Percentiles rank a stretch among this genome's conserved stretches.
phyloP scores from a whole-genome alignment of 2,888 invertebrate species.

The Tenthredo amoena region DNA sequence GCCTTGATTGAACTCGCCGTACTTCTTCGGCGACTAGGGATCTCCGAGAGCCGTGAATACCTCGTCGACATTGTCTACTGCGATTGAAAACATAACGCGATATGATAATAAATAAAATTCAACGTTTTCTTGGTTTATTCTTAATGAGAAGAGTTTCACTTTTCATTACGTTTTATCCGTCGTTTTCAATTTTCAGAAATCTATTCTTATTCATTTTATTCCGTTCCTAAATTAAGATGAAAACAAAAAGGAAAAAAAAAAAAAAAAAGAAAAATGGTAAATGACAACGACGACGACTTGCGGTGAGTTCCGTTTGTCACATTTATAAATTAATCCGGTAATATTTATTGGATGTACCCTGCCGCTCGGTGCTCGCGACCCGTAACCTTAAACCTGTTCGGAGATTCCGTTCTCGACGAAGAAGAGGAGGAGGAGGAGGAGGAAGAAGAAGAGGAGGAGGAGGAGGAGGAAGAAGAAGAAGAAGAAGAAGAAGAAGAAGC shows the following conservation, averaged over 20 bases:
- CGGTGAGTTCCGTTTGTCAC: not conserved
- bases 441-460: not conserved
- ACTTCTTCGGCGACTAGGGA: constrained; percentile 90
- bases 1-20: constrained; percentile 89
- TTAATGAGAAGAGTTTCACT: not conserved
- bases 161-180: not conserved
- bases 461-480: constrained; percentile 39
- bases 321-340: constrained; percentile 42
- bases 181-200: not conserved
- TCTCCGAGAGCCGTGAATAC: constrained; percentile 71
- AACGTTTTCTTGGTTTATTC: not conserved
- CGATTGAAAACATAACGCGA: constrained; percentile 1
- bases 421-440: constrained; percentile 27
- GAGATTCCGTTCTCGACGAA: constrained; percentile 41
- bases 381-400: constrained; percentile 50
- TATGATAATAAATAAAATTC: not conserved
- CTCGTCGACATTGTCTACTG: constrained; percentile 74
- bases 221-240: not conserved
- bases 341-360: constrained; percentile 46
- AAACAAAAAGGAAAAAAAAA: not conserved
- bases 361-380: constrained; percentile 28
- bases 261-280: not conserved
- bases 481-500: not conserved
- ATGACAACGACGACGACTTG: not conserved
- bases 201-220: not conserved